Percentiles rank a stretch among this genome's conserved stretches.
Evolutionary conservation across 2,797 vertebrate genomes (phyloP).

Genomic region (Alosa sapidissima): DNA sequence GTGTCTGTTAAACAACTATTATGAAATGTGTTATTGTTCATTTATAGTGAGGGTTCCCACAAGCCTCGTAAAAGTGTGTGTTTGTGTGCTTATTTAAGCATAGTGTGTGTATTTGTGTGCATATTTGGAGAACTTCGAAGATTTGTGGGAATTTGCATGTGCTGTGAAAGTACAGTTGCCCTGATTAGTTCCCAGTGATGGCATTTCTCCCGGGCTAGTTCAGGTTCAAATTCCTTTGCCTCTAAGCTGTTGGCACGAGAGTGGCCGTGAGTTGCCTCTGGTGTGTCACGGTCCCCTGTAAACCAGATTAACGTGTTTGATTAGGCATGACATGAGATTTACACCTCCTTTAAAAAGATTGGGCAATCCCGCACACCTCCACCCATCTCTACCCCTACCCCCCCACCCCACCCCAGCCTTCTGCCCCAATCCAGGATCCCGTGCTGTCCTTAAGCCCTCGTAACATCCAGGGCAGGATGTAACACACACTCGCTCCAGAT

Average conservation of each 20-base stretch:
- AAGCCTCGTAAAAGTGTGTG: not conserved
- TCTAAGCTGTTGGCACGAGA: not conserved
- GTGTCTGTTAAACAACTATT: not conserved
- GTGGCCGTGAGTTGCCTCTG: not conserved
- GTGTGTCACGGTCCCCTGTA: not conserved
- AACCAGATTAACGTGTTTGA: constrained; percentile 34
- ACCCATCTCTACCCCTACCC: constrained; percentile 51
- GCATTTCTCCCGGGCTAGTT: not conserved
- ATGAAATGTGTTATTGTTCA: not conserved
- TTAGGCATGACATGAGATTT: constrained; percentile 22
- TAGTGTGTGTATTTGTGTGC: not conserved
- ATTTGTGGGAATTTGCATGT: not conserved
- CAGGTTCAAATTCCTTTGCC: not conserved
- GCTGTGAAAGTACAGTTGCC: not conserved
- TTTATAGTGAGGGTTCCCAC: not conserved
- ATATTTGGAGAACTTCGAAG: not conserved
- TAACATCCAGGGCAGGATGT: constrained; percentile 16
- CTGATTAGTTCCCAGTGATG: not conserved
- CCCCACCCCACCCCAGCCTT: not conserved
- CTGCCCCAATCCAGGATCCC: not conserved
- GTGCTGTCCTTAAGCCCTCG: not conserved
- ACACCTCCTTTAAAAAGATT: constrained; percentile 8
- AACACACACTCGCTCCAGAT: not conserved
- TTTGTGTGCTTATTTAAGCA: not conserved
- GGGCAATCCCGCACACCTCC: not conserved